Percentiles rank a stretch among this genome's conserved stretches.
These are phyloP conservation scores for Platysternon megacephalum DNA, from an alignment of 2,113 vertebrate genomes.

Conservation along the genomic window DNA sequence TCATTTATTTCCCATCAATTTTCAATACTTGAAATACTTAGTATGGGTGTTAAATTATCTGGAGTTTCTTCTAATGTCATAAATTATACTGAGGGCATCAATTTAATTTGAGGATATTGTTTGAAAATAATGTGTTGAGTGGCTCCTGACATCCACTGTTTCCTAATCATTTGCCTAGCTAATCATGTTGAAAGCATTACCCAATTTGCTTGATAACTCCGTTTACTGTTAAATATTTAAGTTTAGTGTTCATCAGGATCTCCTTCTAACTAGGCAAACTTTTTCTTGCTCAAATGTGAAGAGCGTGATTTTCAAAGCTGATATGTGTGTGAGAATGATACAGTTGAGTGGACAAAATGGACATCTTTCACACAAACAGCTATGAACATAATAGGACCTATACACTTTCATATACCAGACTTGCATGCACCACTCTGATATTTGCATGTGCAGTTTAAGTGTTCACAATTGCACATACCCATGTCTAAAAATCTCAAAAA, in stretches of 20 bases:
- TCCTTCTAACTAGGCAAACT: neutral
- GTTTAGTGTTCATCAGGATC: neutral
- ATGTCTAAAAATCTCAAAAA: neutral
- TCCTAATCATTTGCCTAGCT: neutral
- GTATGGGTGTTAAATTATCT: neutral
- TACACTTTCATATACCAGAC: neutral
- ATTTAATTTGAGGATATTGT: neutral
- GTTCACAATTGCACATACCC: neutral
- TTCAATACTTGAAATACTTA: neutral
- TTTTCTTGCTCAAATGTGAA: neutral
- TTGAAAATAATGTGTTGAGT: neutral
- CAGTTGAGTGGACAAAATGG: neutral
- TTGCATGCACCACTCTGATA: neutral
- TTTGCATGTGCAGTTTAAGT: neutral
- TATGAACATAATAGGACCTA: neutral
- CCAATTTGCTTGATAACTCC: neutral
- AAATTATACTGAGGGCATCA: neutral
- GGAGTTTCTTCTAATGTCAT: neutral
- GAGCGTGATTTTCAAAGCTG: neutral
- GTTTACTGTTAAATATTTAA: neutral
- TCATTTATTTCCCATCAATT: neutral
- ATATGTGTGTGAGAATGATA: neutral
- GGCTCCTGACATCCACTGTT: neutral
- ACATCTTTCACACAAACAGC: neutral
- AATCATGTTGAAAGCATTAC: neutral